phyloP scores from a whole-genome alignment of 2,888 invertebrate species.

The Elmis aenea region DNA sequence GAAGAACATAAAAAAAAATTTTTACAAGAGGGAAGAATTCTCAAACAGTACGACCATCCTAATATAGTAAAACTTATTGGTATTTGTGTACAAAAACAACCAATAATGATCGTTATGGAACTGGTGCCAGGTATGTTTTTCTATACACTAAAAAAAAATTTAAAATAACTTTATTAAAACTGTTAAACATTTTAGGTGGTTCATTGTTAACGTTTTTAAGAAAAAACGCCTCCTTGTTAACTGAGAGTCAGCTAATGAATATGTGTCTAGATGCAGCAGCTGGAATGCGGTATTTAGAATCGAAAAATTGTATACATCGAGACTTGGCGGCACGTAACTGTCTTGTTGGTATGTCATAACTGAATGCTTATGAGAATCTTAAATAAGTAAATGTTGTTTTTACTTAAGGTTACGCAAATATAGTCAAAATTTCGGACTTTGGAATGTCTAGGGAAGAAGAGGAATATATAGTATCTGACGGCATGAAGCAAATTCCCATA shows the following conservation, averaged over 20 bases:
- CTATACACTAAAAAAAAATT: background rate
- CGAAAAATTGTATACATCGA: constrained; percentile 92
- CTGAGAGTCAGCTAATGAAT: constrained; percentile 60
- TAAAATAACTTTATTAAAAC: too few relatives aligned
- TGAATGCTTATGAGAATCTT: background rate
- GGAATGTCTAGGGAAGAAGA: constrained; percentile 97
- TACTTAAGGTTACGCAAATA: constrained; percentile 66
- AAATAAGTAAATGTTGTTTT: background rate
- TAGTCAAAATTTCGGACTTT: constrained; percentile 95
- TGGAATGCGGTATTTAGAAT: constrained; percentile 93
- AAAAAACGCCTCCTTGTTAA: constrained; percentile 65
- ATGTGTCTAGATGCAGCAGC: constrained; percentile 94
- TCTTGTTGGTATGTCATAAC: constrained; percentile 59
- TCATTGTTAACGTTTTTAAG: constrained; percentile 85
- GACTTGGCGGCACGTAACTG: constrained; percentile 95
- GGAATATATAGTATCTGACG: constrained; percentile 94
- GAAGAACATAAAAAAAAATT: constrained; percentile 93
- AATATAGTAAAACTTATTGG: constrained; percentile 95
- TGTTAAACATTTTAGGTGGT: constrained; percentile 70
- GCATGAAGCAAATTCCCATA: constrained; percentile 97
- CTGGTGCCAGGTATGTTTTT: constrained; percentile 68
- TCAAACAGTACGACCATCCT: constrained; percentile 95
- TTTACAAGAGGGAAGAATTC: constrained; percentile 88
- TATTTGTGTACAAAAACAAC: constrained; percentile 96
- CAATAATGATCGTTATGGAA: constrained; percentile 99